Base-by-base conservation (phyloP, 2,113 vertebrate species). In the Nansenia antarctica region DNA sequence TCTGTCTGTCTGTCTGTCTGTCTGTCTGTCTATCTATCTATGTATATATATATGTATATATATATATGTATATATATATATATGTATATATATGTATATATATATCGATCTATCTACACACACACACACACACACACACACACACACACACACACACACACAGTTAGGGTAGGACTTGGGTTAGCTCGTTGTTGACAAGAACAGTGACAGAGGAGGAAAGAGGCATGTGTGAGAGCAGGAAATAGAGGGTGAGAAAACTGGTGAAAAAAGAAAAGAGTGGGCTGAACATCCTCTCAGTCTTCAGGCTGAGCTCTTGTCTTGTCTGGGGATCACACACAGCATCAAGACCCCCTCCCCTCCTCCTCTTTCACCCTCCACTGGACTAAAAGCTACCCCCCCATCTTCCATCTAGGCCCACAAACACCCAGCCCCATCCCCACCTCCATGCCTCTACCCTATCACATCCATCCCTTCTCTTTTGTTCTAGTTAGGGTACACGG, bases 361-460 rank as follows among this genome's bases (percentile, higher is more conserved):
- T 62, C 60, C 32, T 27, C 34, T 29, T 59, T 59, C 57, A 59
- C 57, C 14, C 57, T 32, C 57, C 1, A 29, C 57, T 32, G 57
- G 32, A 59, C 57, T 32, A 18, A 59, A 31, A 59, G 57, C 14
- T 14, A 18, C 15, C 15, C 57, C 15, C 57, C 57, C 5, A n/a
- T 2, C 20, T 1, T n/a, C 57, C 15, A 15, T 18, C 37, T 42
- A 14, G 15, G 37, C 22, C 22, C 7, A 4, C 37, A 42, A 42
- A 42, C 11, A 14, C 2, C 3, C 11, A 29, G 24, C 9, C 26
- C 7, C n/a, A 15, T 8, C 15, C 49, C 57, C 12, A 27, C 11
- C 53, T 55, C 49, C 49, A n/a, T 24, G 2, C 55, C 54, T 30
- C 54, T 20, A 30, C 27, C 54, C 52, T 24, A 9, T 24, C 52